Conservation (phyloP, 1,140 invertebrate species). For the Papilio polytes region DNA sequence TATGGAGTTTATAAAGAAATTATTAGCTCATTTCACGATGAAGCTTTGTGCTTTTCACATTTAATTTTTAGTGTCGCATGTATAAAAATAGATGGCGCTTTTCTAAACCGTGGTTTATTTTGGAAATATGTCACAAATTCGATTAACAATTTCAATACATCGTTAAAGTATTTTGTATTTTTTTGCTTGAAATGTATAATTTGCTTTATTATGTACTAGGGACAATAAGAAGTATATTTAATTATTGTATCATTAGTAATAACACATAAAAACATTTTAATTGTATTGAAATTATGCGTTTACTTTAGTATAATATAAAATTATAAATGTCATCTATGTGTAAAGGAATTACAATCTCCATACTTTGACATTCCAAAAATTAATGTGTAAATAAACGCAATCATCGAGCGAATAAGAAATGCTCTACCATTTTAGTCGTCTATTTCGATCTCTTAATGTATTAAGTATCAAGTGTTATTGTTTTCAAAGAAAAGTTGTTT, state of each 20-base stretch:
- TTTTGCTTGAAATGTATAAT: conserved; percentile 26
- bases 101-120: conserved; percentile 43
- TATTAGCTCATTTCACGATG: conserved; percentile 62
- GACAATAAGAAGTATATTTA: conserved; percentile 43
- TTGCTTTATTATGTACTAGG: conserved; percentile 41
- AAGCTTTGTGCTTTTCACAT: conserved; percentile 68
- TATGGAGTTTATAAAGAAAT: conserved; percentile 41
- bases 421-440: conserved; percentile 49
- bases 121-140: neutral
- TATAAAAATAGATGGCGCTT: conserved; percentile 56
- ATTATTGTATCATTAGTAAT: conserved; percentile 37
- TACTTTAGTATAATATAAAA: neutral
- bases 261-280: neutral
- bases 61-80: conserved; percentile 54
- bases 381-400: conserved; percentile 65
- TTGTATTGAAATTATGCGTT: neutral
- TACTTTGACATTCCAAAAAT: conserved; percentile 68
- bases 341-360: conserved; percentile 50
- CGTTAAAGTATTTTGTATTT: neutral
- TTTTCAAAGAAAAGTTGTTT: conserved; percentile 46
- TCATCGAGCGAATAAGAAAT: conserved; percentile 42
- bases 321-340: neutral
- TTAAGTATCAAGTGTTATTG: conserved; percentile 49
- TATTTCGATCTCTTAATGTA: conserved; percentile 18
- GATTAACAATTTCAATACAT: neutral